Base-by-base conservation (phyloP, 1,140 invertebrate species). In the Trichonephila inaurata region DNA sequence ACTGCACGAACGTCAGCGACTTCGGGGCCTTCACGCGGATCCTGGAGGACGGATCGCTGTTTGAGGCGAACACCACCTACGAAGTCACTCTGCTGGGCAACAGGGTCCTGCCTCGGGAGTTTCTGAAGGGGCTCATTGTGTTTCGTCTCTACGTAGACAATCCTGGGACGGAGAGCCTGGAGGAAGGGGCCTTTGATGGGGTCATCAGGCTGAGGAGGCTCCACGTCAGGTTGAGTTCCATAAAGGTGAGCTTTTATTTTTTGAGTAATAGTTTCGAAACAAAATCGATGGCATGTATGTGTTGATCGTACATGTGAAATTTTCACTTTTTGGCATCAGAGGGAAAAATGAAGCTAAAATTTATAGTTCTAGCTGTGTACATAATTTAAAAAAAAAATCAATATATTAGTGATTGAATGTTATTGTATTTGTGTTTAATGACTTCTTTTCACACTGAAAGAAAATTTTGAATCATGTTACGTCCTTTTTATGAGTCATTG, bases 171-270 rank as follows among this genome's bases (percentile, higher is more conserved):
- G 24, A 16, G 8, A 19, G n/a, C 1, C 18, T 93, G 2, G 69
- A 82, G 4, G 60, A 82, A 12, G 58, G 51, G 0, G 92, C 72
- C n/a, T 93, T 93, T 51, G 92, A 93, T 19, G 69, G 58, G 14
- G 92, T 93, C 1, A 18, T 62, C 21, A 33, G 92, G 21, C 28
- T 93, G 0, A 60, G 86, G 24, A 77, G 85, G 19, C 88, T 93
- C 16, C 92, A 93, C 16, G 69, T 93, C 2, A 86, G 92, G 2
- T 5, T 40, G 18, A 88, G 85, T 44, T 88, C 85, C 12, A 61
- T 93, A 24, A 64, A 62, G 85, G 92, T 93, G 44, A 93, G 61
- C 10, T 77, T 0, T 51, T 51, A 40, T 40, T 40, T 40, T 40
- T 40, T 40, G 33, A 28, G 28, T 1, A 28, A 28, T 28, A 28